A percentile compares a stretch with the other conserved stretches of the same genome.
Evolutionary conservation across 2,797 vertebrate species (phyloP).

Genomic region (Crossoptilon crossoptilon): DNA sequence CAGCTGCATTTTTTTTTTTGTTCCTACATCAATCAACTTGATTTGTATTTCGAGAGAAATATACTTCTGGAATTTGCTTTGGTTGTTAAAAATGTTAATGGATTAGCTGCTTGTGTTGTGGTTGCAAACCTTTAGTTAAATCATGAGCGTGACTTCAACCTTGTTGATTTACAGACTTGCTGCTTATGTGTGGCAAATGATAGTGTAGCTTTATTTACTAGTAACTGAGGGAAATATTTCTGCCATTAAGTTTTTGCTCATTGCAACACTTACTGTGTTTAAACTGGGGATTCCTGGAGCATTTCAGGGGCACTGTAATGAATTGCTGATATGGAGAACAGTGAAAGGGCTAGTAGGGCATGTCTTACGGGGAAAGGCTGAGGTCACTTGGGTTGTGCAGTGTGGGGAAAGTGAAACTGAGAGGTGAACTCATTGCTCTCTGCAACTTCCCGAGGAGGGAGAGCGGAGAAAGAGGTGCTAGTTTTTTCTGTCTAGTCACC

Average conservation of each 20-base stretch:
- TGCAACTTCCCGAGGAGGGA: not conserved
- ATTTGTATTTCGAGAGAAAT: not conserved
- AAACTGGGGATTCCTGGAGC: not conserved
- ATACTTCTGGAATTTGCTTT: not conserved
- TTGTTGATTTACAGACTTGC: not conserved
- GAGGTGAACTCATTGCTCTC: not conserved
- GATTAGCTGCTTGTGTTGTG: not conserved
- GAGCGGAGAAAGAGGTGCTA: not conserved
- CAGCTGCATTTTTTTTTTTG: not conserved
- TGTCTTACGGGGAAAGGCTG: not conserved
- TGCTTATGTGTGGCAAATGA: not conserved
- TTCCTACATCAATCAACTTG: not conserved
- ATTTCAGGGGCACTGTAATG: not conserved
- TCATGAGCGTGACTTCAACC: not conserved
- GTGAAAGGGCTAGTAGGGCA: not conserved
- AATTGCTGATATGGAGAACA: not conserved
- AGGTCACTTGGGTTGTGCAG: not conserved
- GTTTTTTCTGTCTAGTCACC: not conserved
- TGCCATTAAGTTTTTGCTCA: not conserved
- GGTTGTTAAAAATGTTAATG: not conserved
- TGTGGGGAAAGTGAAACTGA: not conserved
- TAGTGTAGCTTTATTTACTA: not conserved
- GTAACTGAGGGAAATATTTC: not conserved
- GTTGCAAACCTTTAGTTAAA: not conserved
- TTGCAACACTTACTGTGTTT: accelerated